Base-by-base conservation (phyloP, 2,113 vertebrate genomes). In the Gadus chalcogrammus region DNA sequence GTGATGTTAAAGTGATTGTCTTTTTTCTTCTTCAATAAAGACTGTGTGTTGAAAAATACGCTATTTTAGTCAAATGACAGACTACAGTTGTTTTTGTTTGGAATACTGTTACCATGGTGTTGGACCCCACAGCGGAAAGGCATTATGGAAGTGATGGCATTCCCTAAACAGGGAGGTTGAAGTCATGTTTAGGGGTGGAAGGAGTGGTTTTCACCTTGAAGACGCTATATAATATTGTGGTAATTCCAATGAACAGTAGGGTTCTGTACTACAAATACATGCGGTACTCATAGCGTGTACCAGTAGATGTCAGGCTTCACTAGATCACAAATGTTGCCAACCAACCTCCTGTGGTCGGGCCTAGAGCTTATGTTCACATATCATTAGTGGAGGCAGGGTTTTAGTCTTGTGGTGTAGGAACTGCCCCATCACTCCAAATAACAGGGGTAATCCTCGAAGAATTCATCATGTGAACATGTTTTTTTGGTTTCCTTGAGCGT, bases 21-120 rank as follows among this genome's bases (percentile, higher is more conserved):
- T 48, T 48, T 48, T 48, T 48, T 48, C 42, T 48, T 48, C 42
- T 64, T 17, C 18, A 22, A 4, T 7, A 15, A 68, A 56, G 24
- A 35, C 24, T 69, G 52, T 60, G 20, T 62, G 61, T 48, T 55
- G 62, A 71, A 81, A 55, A 35, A 35, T 35, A 60, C 55, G 11
- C 13, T 24, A 52, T 56, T 73, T 68, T 71, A 61, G 60, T 65
- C 62, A 72, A 80, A 82, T 80, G 68, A 84, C 60, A 82, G 77
- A 22, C 68, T 76, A 8, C 61, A 64, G 17, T 35, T 20, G 65
- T 28, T 15, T 0, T 15, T 35, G 48, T 65, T 60, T 67, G 59
- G 11, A 53, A n/a, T 42, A 15, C 48, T 71, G 67, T 11, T 3
- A 0, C 64, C 67, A 60, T 31, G 62, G 58, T 69, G 55, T 16